Base-by-base conservation (phyloP, 2,888 invertebrate species). In the Ichneumon xanthorius region DNA sequence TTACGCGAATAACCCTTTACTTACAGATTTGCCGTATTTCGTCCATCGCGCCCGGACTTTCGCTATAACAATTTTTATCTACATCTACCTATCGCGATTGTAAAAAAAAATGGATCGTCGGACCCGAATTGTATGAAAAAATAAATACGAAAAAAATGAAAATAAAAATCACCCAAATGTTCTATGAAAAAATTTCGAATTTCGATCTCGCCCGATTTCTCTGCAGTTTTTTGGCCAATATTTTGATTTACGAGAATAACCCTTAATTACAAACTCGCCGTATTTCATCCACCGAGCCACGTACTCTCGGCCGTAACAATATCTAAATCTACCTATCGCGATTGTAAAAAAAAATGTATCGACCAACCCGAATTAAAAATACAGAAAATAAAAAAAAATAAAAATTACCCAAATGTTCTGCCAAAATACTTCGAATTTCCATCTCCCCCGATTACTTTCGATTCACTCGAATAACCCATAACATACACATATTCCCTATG, bases 1-100 rank as follows among this genome's bases (percentile, higher is more conserved):
- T 80, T 53, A 63, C 76, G 82, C 50, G 81, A 76, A 76, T 80
- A 58, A 26, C 50, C 45, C 40, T n/a, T 76, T 53, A 65, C 45
- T 76, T 81, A 81, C 61, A 76, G 68, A 55, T 73, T 67, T 73
- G 73, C 67, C 73, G 67, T 80, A 26, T 80, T 55, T 75, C 63
- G 70, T 33, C 70, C 53, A 63, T 22, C 26, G 19, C 14, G 55
- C 22, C 45, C 11, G 7, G 16, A 16, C n/a, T 55, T 19, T 1
- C 33, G 37, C 2, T 40, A 72, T 22, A 19, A 19, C 53, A 2
- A 22, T 22, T 55, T 22, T 19, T 7, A 22, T 55, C 55, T 9
- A 19, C 2, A 22, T 9, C 55, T 22, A 55, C 22, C 9, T 9
- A n/a, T 9, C 7, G 22, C 9, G 9, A 53, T 53, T 5, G 53